Evolutionary conservation across 2,888 invertebrate species (phyloP).

Genomic region (Ochropleura plecta): DNA sequence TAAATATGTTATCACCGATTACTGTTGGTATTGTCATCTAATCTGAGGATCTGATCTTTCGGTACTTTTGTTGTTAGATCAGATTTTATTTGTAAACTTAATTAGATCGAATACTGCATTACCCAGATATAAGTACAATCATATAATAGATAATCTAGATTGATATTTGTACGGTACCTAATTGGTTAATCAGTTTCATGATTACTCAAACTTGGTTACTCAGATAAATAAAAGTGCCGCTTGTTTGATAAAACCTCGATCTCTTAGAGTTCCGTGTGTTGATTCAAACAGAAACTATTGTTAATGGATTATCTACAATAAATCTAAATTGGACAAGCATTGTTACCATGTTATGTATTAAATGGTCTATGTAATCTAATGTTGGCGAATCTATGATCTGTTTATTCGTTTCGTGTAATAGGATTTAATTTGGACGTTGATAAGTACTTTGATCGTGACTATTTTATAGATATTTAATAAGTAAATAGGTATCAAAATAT

Average conservation of each 20-base stretch:
- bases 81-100: conserved; percentile 73
- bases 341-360: conserved; percentile 51
- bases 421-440: conserved; percentile 29
- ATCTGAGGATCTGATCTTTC: conserved; percentile 65
- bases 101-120: conserved; percentile 73
- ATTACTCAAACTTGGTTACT: conserved; percentile 39
- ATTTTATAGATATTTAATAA: background rate
- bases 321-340: conserved; percentile 65
- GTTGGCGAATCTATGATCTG: conserved; percentile 48
- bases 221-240: conserved; percentile 50
- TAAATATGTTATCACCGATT: conserved; percentile 52
- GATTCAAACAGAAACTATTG: conserved; percentile 62
- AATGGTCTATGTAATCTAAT: conserved; percentile 49
- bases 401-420: conserved; percentile 45
- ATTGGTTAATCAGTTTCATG: conserved; percentile 62
- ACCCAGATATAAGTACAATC: conserved; percentile 61
- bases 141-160: conserved; percentile 55
- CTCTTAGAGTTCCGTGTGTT: conserved; percentile 50
- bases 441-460: conserved; percentile 28
- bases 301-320: conserved; percentile 57
- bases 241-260: conserved; percentile 44
- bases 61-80: conserved; percentile 70
- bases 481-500: background rate
- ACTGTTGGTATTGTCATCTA: conserved; percentile 67
- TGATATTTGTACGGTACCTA: conserved; percentile 51